Percentiles rank a stretch among this genome's conserved stretches.
phyloP scores from a whole-genome alignment of 2,113 vertebrate species.

The Lepisosteus oculatus region DNA sequence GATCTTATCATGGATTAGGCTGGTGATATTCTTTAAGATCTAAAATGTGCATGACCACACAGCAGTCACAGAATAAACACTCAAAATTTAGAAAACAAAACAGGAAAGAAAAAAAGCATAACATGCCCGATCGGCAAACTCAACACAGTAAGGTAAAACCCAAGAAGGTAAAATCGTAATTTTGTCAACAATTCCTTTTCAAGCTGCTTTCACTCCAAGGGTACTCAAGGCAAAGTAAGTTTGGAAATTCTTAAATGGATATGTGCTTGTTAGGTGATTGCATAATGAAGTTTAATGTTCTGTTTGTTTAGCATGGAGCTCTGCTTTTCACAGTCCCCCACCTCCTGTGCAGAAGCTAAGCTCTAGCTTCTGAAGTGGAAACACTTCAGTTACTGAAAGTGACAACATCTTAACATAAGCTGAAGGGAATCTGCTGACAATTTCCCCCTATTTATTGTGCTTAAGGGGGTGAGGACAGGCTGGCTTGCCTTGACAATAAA shows the following conservation, averaged over 20 bases:
- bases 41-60: constrained; percentile 60
- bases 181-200: constrained; percentile 21
- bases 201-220: constrained; percentile 43
- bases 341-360: constrained; percentile 50
- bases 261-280: constrained; percentile 49
- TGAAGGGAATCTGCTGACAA: constrained; percentile 58
- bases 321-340: constrained; percentile 47
- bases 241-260: constrained; percentile 39
- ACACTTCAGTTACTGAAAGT: constrained; percentile 76
- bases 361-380: constrained; percentile 70
- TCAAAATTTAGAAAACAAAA: constrained; percentile 25
- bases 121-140: constrained; percentile 26
- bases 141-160: constrained; percentile 40
- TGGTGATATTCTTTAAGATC: constrained; percentile 57
- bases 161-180: constrained; percentile 38
- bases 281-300: constrained; percentile 49
- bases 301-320: constrained; percentile 61
- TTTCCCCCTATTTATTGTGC: constrained; percentile 13
- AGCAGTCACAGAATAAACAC: constrained; percentile 42
- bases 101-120: constrained; percentile 36
- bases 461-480: constrained; percentile 24
- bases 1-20: constrained; percentile 68
- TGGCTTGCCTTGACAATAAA: constrained; percentile 11
- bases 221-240: constrained; percentile 49
- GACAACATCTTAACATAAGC: constrained; percentile 74